Evolutionary conservation across 1,140 invertebrate genomes (phyloP).

Genomic region (Acromyrmex charruanus): DNA sequence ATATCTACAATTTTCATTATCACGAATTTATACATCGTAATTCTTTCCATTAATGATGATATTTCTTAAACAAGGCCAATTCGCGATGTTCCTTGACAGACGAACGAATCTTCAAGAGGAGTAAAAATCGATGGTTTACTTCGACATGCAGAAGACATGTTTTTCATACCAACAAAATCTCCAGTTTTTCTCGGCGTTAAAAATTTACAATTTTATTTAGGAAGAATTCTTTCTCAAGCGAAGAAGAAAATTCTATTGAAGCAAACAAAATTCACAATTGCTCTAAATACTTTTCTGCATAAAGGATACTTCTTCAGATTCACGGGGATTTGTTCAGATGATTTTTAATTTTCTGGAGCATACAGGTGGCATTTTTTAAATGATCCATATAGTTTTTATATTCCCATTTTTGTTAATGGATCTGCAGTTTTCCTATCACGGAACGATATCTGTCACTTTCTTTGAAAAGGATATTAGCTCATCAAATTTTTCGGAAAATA

Average conservation of each 20-base stretch:
- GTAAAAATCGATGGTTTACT: neutral
- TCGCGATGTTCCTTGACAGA: neutral
- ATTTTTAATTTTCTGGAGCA: conserved; percentile 2
- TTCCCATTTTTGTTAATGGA: neutral
- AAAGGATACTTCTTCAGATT: neutral
- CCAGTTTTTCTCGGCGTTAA: neutral
- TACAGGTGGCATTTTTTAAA: neutral
- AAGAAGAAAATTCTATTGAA: neutral
- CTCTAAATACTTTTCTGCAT: neutral
- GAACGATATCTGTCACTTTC: neutral
- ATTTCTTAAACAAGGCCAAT: neutral
- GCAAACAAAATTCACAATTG: neutral
- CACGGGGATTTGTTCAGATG: neutral
- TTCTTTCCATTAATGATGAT: neutral
- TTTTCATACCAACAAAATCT: neutral
- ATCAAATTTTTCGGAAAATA: neutral
- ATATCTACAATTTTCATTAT: neutral
- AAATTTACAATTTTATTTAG: neutral
- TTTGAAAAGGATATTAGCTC: neutral
- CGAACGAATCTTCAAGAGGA: neutral
- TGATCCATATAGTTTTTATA: neutral
- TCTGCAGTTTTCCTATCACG: neutral
- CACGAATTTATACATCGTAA: neutral
- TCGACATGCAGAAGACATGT: neutral
- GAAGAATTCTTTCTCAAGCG: neutral